phyloP scores from a whole-genome alignment of 2,797 vertebrate genomes.

The Acrossocheilus fasciatus region DNA sequence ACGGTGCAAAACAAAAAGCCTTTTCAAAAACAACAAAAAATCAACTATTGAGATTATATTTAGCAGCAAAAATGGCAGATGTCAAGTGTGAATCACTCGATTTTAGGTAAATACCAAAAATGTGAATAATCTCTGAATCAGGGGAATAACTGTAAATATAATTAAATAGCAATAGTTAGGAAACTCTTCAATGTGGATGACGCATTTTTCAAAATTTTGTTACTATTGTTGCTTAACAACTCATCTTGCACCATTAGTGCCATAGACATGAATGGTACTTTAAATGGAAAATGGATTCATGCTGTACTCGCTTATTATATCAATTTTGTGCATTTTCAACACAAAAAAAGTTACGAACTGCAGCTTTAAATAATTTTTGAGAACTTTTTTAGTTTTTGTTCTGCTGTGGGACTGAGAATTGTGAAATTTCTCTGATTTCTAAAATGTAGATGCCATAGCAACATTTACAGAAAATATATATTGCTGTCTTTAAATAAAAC shows the following conservation, averaged over 20 bases:
- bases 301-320: too few species aligned
- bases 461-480: too few species aligned
- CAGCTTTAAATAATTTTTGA: too few species aligned
- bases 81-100: not conserved
- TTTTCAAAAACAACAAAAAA: not conserved
- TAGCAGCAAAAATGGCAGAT: not conserved
- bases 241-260: not conserved
- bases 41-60: not conserved
- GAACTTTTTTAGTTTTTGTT: too few species aligned
- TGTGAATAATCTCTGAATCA: not conserved
- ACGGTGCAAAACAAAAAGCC: not conserved
- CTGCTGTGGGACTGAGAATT: too few species aligned
- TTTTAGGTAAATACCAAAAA: not conserved
- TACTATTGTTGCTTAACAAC: not conserved
- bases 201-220: not conserved
- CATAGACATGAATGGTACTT: not conserved
- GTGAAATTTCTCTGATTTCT: too few species aligned
- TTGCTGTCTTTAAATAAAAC: too few species aligned
- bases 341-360: too few species aligned
- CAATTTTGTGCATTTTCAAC: too few species aligned
- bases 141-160: not conserved
- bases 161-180: not conserved
- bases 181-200: not conserved
- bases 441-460: too few species aligned
- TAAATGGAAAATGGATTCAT: too few species aligned